Conservation (phyloP, 2,113 vertebrate species). For the Oncorhynchus clarkii region DNA sequence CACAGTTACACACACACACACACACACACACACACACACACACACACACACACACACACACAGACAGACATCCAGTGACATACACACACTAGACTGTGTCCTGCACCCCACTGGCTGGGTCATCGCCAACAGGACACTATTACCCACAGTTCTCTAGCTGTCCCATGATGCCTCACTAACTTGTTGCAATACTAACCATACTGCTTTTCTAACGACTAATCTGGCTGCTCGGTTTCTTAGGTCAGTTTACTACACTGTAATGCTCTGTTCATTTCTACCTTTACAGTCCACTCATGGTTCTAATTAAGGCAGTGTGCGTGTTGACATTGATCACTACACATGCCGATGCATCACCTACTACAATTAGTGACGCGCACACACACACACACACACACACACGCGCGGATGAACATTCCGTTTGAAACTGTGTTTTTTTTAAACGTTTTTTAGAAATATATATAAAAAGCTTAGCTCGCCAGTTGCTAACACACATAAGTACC, state of each 20-base stretch:
- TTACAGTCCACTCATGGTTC: constrained; percentile 21
- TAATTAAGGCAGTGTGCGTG: constrained; percentile 24
- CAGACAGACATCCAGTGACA: constrained; percentile 10
- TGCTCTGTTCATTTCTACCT: constrained; percentile 28
- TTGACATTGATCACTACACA: constrained; percentile 43
- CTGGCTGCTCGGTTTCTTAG: constrained; percentile 51
- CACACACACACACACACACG: constrained; percentile 17
- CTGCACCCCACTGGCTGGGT: constrained; percentile 70
- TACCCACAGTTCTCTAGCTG: constrained; percentile 33
- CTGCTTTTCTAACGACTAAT: constrained; percentile 55
- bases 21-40: constrained; percentile 34
- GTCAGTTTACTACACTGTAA: constrained; percentile 71
- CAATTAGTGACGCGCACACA: constrained; percentile 24
- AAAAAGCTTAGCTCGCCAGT: constrained; percentile 24
- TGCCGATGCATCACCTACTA: constrained; percentile 19
- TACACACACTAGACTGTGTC: constrained; percentile 32
- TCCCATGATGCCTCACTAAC: constrained; percentile 69
- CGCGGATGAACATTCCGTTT: constrained; percentile 32
- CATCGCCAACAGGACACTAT: constrained; percentile 56
- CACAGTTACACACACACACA: constrained; percentile 15
- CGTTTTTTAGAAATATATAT: background rate
- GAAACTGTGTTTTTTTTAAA: constrained; percentile 9
- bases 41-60: constrained; percentile 32
- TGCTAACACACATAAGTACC: constrained; percentile 21
- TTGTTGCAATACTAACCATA: constrained; percentile 67